Conservation (phyloP, 2,888 invertebrate genomes). For the Leptinotarsa peninsularis region DNA sequence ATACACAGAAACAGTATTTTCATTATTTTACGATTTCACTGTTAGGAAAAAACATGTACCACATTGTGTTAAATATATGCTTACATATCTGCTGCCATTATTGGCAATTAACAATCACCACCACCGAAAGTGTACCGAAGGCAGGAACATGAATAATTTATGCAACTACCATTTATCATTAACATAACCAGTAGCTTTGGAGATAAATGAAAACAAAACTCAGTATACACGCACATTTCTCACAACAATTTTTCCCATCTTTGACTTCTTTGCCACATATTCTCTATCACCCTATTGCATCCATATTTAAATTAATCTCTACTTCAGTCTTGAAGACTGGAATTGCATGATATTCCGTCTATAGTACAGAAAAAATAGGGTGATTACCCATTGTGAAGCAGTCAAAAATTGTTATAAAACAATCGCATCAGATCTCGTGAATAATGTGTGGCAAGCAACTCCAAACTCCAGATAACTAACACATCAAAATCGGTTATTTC, state of each 20-base stretch:
- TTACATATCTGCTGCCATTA: neutral
- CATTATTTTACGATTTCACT: no score
- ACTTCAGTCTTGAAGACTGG: constrained; percentile 16
- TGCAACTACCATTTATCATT: constrained; percentile 26
- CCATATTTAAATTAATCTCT: constrained; percentile 4
- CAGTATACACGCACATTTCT: constrained; percentile 30
- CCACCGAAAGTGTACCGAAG: constrained; percentile 11
- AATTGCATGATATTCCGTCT: neutral
- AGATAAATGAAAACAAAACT: constrained; percentile 29
- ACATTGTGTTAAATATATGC: neutral
- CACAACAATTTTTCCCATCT: constrained; percentile 13
- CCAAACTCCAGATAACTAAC: no score
- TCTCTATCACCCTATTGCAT: constrained; percentile 1
- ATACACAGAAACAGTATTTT: no score
- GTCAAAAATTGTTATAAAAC: no score
- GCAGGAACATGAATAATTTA: constrained; percentile 7
- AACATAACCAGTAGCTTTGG: constrained; percentile 34
- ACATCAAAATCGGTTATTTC: no score
- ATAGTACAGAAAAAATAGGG: constrained; percentile 14
- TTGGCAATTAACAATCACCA: neutral
- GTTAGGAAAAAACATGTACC: neutral
- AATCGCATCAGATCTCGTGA: no score
- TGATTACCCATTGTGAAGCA: no score
- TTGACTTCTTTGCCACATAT: constrained; percentile 19
- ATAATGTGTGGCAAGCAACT: no score